Evolutionary conservation across 2,113 vertebrate genomes (phyloP), one percentile per base, ranked within the genome.

Genomic region (Callocephalon fimbriatum): DNA sequence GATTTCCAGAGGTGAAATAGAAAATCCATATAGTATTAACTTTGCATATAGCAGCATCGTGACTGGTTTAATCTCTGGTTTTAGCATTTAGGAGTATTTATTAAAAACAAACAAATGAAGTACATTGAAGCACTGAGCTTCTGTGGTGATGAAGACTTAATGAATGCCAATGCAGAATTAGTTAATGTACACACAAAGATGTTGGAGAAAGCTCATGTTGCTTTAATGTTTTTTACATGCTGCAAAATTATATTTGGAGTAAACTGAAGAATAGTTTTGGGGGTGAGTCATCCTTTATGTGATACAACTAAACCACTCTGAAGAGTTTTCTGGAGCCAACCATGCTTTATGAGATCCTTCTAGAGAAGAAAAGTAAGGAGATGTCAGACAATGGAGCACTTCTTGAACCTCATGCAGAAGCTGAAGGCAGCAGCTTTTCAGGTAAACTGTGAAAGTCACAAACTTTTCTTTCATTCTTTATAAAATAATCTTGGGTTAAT

Each of bases 311-410:
- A 79, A 98, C 98, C 78, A 98, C 98, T 95, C 98, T 97, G 32
- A 99, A 98, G 95, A 99, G 98, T 97, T 99, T 99, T 93, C 97
- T 99, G 79, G 98, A 99, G 93, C 98, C 99, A 98, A 98, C 99
- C 82, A 98, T 91, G 4, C 92, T 99, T 91, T 99, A 98, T 94
- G 97, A 98, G 78, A 98, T 97, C 88, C 95, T 99, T 65, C 95
- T 99, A 95, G 94, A 97, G 86, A 98, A 97, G 89, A 99, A 98
- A 79, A 96, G 63, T 31, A 73, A 97, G 77, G 97, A 98, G 40
- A 97, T 99, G 13, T 94, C 88, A 7, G 94, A 88, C 98, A 96
- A 98, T 98, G 93, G 97, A 98, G 85, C 97, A 98, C n/a, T 97
- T 99, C 59, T 62, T 97, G 56, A 98, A 97, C 15, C 98, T 98